Evolutionary conservation across 2,888 invertebrate genomes (phyloP).

Genomic region (Fragum fragum): DNA sequence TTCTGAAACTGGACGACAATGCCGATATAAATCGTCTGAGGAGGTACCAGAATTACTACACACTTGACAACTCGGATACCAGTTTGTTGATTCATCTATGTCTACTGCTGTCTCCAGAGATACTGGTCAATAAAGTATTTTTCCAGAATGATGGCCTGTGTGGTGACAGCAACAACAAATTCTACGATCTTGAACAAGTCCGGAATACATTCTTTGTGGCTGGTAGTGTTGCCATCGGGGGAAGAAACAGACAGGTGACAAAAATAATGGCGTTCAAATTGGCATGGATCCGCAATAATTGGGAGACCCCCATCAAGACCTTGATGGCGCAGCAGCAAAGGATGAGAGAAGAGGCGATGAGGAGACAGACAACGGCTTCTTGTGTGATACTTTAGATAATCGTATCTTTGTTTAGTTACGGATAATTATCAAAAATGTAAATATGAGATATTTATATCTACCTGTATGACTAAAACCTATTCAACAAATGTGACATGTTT

Average conservation of each 20-base stretch:
- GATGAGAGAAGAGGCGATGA: constrained; percentile 28
- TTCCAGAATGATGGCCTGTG: constrained; percentile 60
- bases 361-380: background rate
- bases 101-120: constrained; percentile 50
- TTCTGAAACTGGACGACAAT: constrained; percentile 50
- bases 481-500: too few relatives aligned
- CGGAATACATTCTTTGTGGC: constrained; percentile 51
- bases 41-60: constrained; percentile 44
- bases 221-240: constrained; percentile 56
- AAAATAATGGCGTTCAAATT: constrained; percentile 64
- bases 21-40: constrained; percentile 50
- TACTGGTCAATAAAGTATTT: constrained; percentile 53
- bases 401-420: too few relatives aligned
- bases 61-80: constrained; percentile 39
- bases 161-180: constrained; percentile 47
- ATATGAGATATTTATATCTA: too few relatives aligned
- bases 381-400: constrained; percentile 25
- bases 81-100: constrained; percentile 52
- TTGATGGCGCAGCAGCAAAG: constrained; percentile 35
- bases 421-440: too few relatives aligned
- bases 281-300: constrained; percentile 52
- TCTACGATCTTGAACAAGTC: constrained; percentile 55
- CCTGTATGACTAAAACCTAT: too few relatives aligned
- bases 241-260: constrained; percentile 50
- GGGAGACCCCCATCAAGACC: constrained; percentile 42